A percentile compares a stretch with the other conserved stretches of the same genome.
Conservation (phyloP, 2,113 vertebrate species). For the rabbit (Oryctolagus cuniculus) region mOryCun1.1 NC_091433.1:40535501-40536000, state of each 20-base stretch:
- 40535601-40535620: neutral
- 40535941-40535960: too few species aligned
- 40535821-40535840: too few species aligned
- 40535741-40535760: neutral
- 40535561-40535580: neutral
- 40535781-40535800: too few species aligned
- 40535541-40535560: conserved; percentile 1
- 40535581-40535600: neutral
- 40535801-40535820: too few species aligned
- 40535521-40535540: neutral
- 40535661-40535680: neutral
- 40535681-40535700: neutral
- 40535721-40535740: neutral
- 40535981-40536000: too few species aligned
- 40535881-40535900: too few species aligned
- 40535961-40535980: too few species aligned
- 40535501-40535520: neutral
- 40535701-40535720: neutral
- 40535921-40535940: too few species aligned
- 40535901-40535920: too few species aligned
- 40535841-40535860: too few species aligned
- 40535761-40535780: too few species aligned
- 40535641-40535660: neutral
- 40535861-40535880: too few species aligned
- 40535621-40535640: neutral